These are phyloP conservation scores for Pyxicephalus adspersus DNA, from an alignment of 2,113 vertebrate genomes.

Conservation along the genomic window DNA sequence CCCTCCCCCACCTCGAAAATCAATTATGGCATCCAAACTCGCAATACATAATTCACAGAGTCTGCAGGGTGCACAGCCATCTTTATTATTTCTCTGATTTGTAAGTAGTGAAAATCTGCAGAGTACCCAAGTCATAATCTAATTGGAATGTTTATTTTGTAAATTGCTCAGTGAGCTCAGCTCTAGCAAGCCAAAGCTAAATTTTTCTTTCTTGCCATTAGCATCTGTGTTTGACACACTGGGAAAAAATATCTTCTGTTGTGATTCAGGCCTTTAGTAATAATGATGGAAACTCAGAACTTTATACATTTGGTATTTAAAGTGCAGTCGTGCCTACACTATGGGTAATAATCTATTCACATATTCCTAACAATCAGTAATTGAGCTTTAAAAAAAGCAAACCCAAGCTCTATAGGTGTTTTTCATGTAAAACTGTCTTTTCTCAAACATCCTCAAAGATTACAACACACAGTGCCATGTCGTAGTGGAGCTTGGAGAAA, in stretches of 20 bases:
- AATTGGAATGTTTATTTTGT: conserved; percentile 25
- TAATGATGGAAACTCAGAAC: not conserved
- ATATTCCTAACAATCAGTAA: too few relatives aligned
- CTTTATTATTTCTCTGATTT: not conserved
- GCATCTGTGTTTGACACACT: not conserved
- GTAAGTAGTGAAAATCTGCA: conserved; percentile 12
- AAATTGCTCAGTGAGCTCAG: conserved; percentile 21
- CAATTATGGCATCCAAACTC: conserved; percentile 34
- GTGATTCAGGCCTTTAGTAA: too few relatives aligned
- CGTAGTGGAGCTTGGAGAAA: too few relatives aligned
- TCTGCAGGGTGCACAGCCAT: not conserved
- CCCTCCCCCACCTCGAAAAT: conserved; percentile 8
- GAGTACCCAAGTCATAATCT: not conserved
- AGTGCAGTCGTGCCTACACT: not conserved
- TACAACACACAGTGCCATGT: too few relatives aligned
- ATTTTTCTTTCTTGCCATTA: not conserved
- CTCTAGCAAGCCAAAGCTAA: not conserved
- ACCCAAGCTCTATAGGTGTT: too few relatives aligned
- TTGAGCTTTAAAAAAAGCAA: too few relatives aligned
- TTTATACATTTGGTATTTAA: not conserved
- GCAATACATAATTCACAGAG: conserved; percentile 21
- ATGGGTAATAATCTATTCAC: not conserved
- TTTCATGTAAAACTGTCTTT: too few relatives aligned
- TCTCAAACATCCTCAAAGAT: too few relatives aligned
- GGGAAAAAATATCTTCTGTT: too few relatives aligned